phyloP scores from a whole-genome alignment of 1,140 invertebrate species.

The Philotrypesis tridentata region DNA sequence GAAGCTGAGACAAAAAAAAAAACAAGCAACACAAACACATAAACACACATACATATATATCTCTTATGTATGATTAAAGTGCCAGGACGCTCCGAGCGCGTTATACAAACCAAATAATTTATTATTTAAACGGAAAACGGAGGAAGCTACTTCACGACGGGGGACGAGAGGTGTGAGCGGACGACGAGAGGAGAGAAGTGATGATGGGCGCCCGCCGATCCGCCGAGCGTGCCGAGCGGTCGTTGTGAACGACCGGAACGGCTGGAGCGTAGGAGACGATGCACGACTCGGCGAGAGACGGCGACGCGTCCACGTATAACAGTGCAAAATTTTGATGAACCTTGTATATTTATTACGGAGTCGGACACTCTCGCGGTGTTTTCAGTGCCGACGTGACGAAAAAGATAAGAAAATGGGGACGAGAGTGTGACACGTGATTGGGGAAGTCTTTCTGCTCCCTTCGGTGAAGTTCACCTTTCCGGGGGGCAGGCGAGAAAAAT shows the following conservation, averaged over 20 bases:
- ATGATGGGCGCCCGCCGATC: not conserved
- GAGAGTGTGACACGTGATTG: slow-evolving; percentile 36
- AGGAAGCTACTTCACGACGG: slow-evolving; percentile 1
- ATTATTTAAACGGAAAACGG: slow-evolving; percentile 70
- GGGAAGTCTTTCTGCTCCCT: slow-evolving; percentile 25
- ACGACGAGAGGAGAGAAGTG: not conserved
- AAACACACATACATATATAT: not conserved
- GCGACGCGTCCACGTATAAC: slow-evolving; percentile 51
- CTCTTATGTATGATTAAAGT: slow-evolving; percentile 57
- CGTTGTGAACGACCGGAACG: slow-evolving; percentile 17
- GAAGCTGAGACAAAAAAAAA: not conserved
- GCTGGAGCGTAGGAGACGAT: not conserved
- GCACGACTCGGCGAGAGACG: not conserved
- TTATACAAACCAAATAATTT: slow-evolving; percentile 80
- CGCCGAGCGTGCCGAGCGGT: not conserved
- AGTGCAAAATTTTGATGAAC: slow-evolving; percentile 69
- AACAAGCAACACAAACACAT: slow-evolving; percentile 33
- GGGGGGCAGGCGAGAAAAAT: slow-evolving; percentile 5
- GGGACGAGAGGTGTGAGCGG: not conserved
- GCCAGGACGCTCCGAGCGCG: slow-evolving; percentile 74
- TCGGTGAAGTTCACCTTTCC: slow-evolving; percentile 4
- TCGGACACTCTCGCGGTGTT: slow-evolving; percentile 48
- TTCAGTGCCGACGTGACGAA: slow-evolving; percentile 50
- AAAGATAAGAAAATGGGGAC: not conserved
- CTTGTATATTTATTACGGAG: slow-evolving; percentile 58